Base-by-base conservation (phyloP, 1,140 invertebrate genomes). In the Dufourea novaeangliae region DNA sequence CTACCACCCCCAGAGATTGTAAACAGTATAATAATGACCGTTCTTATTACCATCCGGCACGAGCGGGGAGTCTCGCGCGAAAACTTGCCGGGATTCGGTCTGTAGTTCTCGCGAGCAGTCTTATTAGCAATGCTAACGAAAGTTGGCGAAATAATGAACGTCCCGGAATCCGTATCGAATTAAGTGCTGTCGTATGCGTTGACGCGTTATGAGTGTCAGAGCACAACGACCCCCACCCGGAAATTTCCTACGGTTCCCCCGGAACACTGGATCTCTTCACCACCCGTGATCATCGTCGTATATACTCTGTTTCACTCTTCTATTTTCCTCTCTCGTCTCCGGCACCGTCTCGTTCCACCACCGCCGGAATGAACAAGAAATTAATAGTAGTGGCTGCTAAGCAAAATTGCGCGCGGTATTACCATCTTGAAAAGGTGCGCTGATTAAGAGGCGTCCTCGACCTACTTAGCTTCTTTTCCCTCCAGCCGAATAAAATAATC, bases 41-140 rank as follows among this genome's bases (percentile, higher is more conserved):
- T 79, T 79, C 84, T 85, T 82, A 82, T 85, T 85, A 85, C 54
- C 77, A 78, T 59, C 79, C 50, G 39, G 50, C 67, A 59, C 34
- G 56, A 44, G 54, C n/a, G 69, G n/a, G n/a, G 8, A 56, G 83
- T 72, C 84, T 79, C 72, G 63, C 57, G 71, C 57, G 64, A 46
- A 59, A 82, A 79, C 56, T 81, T 75, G 71, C 44, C 44, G 39
- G 37, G 54, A 78, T 79, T 73, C 39, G 56, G 78, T 66, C 11
- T 12, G n/a, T 27, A 34, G 59, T 67, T 82, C n/a, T n/a, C 64
- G 54, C 41, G 37, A 54, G 50, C 41, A 62, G 79, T 77, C 79
- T 82, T 85, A 85, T 86, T 86, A 85, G 80, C 81, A 82, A 82
- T 80, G 63, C 83, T 79, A 86, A 85, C 72, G 79, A 82, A 84